Percentiles rank a stretch among this genome's conserved stretches.
These are phyloP conservation scores for Andrena flavipes DNA, from an alignment of 2,888 invertebrate genomes.

Conservation along the genomic window DNA sequence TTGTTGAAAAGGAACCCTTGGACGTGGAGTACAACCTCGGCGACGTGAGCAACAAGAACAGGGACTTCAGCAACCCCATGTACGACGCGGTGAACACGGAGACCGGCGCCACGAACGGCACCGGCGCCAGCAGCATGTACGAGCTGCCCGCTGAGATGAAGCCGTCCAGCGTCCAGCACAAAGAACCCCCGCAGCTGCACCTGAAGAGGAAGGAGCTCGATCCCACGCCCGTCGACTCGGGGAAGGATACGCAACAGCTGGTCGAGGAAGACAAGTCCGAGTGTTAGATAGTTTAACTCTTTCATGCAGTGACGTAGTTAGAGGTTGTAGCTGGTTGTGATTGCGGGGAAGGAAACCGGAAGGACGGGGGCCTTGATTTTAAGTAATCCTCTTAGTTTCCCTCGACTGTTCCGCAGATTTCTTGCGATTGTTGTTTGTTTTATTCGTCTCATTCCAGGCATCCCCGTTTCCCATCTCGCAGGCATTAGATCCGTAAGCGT, in stretches of 20 bases:
- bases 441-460: neutral
- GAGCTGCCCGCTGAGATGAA: constrained; percentile 93
- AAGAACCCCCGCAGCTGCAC: constrained; percentile 90
- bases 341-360: neutral
- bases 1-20: constrained; percentile 86
- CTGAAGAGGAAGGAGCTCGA: constrained; percentile 92
- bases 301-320: constrained; percentile 57
- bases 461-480: neutral
- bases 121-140: constrained; percentile 90
- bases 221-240: constrained; percentile 93
- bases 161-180: constrained; percentile 93
- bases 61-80: constrained; percentile 99
- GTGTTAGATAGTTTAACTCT: constrained; percentile 78
- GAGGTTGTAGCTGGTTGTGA: constrained; percentile 9
- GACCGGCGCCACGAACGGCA: constrained; percentile 87
- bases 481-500: neutral
- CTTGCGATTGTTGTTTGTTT: constrained; percentile 14
- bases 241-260: constrained; percentile 95
- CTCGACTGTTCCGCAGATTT: neutral
- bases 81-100: constrained; percentile 95
- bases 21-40: constrained; percentile 93
- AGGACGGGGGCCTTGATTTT: neutral
- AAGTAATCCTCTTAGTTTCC: neutral
- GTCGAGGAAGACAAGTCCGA: constrained; percentile 94
- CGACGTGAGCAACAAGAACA: constrained; percentile 91